Base-by-base conservation (phyloP, 2,113 vertebrate genomes). In the Agapornis roseicollis region DNA sequence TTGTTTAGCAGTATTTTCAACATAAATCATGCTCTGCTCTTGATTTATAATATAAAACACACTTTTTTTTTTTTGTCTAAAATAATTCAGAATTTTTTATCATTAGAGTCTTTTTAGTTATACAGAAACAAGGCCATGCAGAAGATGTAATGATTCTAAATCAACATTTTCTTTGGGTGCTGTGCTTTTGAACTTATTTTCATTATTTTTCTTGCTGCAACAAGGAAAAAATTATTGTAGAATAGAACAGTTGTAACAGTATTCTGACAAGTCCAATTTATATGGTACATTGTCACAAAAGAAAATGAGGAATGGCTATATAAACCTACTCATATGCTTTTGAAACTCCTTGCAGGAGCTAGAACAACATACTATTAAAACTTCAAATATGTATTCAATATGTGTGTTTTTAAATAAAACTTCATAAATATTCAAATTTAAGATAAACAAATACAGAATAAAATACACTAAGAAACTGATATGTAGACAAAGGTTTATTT, bases 401-500 rank as follows among this genome's bases (percentile, higher is more conserved):
- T 94, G 53, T 81, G n/a, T 83, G 68, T 92, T 97, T 87, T 96
- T 85, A 96, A 97, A 94, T 80, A 96, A 97, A 97, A 90, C 53
- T 82, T 96, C 96, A 98, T 97, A 98, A 98, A 98, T 97, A 98
- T 96, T 95, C 90, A 97, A 97, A 97, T 97, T 97, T 93, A 78
- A 80, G 82, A 86, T 95, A 92, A 97, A 96, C 78, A 97, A 94
- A 98, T 98, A 98, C 98, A 98, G 99, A 99, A 99, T 98, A 99
- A 99, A 99, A 98, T 98, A 98, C 99, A 99, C 99, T 98, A 98
- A 98, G 99, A 99, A 99, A 99, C 99, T 99, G 98, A 98, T 98
- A 99, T 99, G 99, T 99, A 99, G 99, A 99, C 99, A 99, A 99
- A 99, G 99, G 98, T 99, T 99, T 99, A 99, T 99, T 99, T 99